These are phyloP conservation scores for Chlorops oryzae DNA, from an alignment of 1,140 invertebrate genomes.

Conservation along the genomic window DNA sequence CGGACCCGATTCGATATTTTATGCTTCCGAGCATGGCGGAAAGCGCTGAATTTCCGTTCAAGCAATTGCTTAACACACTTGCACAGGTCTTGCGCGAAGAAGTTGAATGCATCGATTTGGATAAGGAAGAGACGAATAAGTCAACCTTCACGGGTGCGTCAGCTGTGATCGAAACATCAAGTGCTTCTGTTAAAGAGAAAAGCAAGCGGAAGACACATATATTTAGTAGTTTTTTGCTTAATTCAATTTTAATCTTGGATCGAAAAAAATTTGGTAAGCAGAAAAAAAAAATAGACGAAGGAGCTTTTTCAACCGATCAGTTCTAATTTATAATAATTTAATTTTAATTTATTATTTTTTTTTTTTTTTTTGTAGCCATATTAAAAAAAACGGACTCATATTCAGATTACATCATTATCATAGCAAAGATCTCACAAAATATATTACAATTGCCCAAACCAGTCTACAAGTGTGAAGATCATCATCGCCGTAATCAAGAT, in stretches of 20 bases:
- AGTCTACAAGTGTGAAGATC: constrained; percentile 29
- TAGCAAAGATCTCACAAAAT: constrained; percentile 50
- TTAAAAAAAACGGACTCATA: neutral
- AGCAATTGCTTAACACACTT: constrained; percentile 43
- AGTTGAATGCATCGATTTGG: neutral
- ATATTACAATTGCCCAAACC: constrained; percentile 40
- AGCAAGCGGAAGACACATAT: constrained; percentile 3
- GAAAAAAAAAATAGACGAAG: no score
- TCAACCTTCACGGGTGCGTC: constrained; percentile 4
- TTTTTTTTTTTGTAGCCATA: neutral
- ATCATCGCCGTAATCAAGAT: constrained; percentile 51
- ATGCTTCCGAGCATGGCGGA: constrained; percentile 53
- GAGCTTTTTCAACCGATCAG: no score
- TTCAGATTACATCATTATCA: constrained; percentile 37
- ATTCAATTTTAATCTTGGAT: constrained; percentile 62
- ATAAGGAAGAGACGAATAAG: constrained; percentile 10
- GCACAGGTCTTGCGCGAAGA: neutral
- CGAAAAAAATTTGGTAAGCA: constrained; percentile 57
- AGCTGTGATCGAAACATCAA: neutral
- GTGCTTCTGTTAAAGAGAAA: neutral
- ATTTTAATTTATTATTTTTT: neutral
- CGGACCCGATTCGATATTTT: constrained; percentile 54
- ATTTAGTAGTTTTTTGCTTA: constrained; percentile 50
- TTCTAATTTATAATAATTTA: neutral
- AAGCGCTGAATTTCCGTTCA: constrained; percentile 51